Base-by-base conservation (phyloP, 1,140 invertebrate genomes). In the Drosophila orena region DNA sequence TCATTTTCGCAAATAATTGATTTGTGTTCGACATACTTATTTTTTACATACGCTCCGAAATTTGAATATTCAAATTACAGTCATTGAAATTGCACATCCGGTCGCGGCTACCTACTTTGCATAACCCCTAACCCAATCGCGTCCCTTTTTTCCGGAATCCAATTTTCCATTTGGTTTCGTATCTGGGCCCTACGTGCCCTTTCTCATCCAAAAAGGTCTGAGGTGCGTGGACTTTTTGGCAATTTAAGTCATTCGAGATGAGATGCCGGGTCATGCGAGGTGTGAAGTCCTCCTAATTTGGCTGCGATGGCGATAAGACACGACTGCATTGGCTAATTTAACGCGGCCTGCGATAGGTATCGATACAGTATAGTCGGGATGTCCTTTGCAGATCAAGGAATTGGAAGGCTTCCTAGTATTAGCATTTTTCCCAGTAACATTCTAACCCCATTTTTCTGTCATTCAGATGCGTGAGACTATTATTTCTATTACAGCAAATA, bases 21-120 rank as follows among this genome's bases (percentile, higher is more conserved):
- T 86, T 81, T 69, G 53, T 38, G 66, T 49, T 81, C 58, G 68
- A 49, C 56, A 77, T 57, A 53, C 47, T 58, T 75, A 70, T 58
- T 55, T 68, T 55, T 22, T 27, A 35, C 44, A 42, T 68, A 34
- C 7, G 38, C 17, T 50, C 12, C 47, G 65, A 76, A 84, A 72
- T 86, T 86, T 77, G 71, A 81, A 86, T 86, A 86, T 86, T 86
- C 83, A 88, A 86, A 86, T 86, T 86, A 86, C 83, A 76, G 54
- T 53, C 66, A 57, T 70, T 70, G 50, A 57, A 65, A 68, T 79
- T 69, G 75, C 70, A 86, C 76, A 79, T 86, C 83, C 83, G 83
- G 79, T 72, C 37, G 62, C 52, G 27, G 59, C 52, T 66, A 76
- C 40, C 71, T 77, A 76, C 72, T 66, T 77, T 77, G 59, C 77